A percentile compares a stretch with the other conserved stretches of the same genome.
Conservation (phyloP, 2,888 invertebrate genomes). For the Argynnis bischoffii region DNA sequence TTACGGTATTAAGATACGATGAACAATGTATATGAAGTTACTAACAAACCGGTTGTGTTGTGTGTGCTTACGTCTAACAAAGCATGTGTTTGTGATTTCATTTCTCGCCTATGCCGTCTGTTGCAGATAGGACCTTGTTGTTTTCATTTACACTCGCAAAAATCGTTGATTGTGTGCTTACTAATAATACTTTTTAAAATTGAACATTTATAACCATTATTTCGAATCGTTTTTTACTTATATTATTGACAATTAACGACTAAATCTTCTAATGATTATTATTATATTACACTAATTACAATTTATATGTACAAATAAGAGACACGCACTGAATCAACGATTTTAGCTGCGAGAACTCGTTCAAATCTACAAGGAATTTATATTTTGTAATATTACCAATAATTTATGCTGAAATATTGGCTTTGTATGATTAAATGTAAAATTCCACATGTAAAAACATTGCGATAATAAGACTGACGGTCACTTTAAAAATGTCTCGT, state of each 20-base stretch:
- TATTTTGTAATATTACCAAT: conserved; percentile 53
- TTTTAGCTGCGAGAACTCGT: neutral
- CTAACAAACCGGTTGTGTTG: conserved; percentile 81
- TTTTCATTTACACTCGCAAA: neutral
- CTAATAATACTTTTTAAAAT: neutral
- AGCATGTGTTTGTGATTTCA: conserved; percentile 78
- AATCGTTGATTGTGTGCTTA: neutral
- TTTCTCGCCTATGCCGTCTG: conserved; percentile 46
- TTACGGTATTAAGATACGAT: conserved; percentile 68
- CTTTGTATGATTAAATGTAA: conserved; percentile 34
- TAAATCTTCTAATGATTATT: too few species aligned
- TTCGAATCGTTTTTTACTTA: too few species aligned
- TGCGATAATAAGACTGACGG: conserved; percentile 41
- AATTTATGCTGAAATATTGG: conserved; percentile 80
- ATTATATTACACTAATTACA: too few species aligned
- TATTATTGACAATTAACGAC: too few species aligned
- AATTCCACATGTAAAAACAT: conserved; percentile 40
- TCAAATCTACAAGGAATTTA: conserved; percentile 6
- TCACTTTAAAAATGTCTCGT: conserved; percentile 45
- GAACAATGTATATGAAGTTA: conserved; percentile 76
- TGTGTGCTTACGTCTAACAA: conserved; percentile 79
- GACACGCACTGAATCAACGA: neutral
- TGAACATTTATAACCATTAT: too few species aligned
- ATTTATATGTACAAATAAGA: too few species aligned
- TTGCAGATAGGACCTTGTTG: conserved; percentile 4